phyloP scores from a whole-genome alignment of 2,113 vertebrate species.

The Anhinga rufa region DNA sequence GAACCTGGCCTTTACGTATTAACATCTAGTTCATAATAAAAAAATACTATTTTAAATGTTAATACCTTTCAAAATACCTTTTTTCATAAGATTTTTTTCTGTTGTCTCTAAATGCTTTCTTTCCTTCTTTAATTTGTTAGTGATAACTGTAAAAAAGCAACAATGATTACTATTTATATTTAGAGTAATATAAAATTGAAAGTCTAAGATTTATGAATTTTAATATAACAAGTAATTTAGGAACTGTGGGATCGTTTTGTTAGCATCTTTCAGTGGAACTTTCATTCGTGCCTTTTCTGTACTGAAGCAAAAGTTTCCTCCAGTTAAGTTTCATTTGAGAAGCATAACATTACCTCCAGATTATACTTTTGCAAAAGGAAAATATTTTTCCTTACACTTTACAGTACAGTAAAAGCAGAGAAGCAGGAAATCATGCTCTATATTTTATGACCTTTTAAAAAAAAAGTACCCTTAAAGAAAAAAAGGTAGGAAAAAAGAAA shows the following conservation, averaged over 20 bases:
- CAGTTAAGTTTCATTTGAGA: not conserved
- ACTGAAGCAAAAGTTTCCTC: not conserved
- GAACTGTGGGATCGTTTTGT: not conserved
- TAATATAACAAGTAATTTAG: not conserved
- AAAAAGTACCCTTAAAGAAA: not conserved
- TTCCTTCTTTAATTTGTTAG: not conserved
- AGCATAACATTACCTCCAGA: conserved; percentile 42
- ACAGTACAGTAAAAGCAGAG: not conserved
- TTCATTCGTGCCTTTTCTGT: not conserved
- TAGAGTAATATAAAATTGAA: not conserved
- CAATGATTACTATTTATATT: not conserved
- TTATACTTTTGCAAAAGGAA: conserved; percentile 17
- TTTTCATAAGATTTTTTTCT: not conserved
- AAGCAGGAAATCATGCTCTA: not conserved
- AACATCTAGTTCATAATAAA: not conserved
- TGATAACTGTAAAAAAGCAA: not conserved
- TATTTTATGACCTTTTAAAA: not conserved
- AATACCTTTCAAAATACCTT: not conserved
- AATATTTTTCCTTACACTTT: not conserved
- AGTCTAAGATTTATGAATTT: not conserved
- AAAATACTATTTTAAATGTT: not conserved
- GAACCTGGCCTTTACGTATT: not conserved
- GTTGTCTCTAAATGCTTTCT: not conserved
- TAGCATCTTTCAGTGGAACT: not conserved
- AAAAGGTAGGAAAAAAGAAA: not conserved